Evolutionary conservation across 2,888 invertebrate species (phyloP), one percentile per base, ranked within the genome.

Genomic region (Alentia gelatinosa): DNA sequence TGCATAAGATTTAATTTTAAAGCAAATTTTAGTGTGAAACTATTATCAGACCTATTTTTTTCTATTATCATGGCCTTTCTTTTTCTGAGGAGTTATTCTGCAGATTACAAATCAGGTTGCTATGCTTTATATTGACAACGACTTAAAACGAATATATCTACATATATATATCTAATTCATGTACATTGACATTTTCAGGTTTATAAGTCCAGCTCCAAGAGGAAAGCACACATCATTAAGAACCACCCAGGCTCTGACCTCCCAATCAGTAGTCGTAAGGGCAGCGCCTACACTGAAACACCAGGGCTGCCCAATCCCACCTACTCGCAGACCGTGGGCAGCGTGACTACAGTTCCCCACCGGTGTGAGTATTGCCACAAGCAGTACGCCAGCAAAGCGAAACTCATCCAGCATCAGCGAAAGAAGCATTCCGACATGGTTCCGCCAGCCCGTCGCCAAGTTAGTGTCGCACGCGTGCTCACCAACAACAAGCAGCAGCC

Each of bases 141-240:
- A n/a, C n/a, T n/a, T n/a, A n/a, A n/a, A n/a, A n/a, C n/a, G n/a
- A n/a, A n/a, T n/a, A n/a, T n/a, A n/a, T n/a, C n/a, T n/a, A n/a
- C n/a, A n/a, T n/a, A 35, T 39, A 84, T 84, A 37, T 37, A 35
- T 30, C 15, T 26, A 23, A 50, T 12, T 37, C 40, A 47, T 56
- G 23, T 42, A 15, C 47, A 12, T 42, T 42, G 9, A 12, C n/a
- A 12, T 12, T 12, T 68, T 23, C 79, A 79, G 83, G 83, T 97
- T 75, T 98, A 98, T 96, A 98, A 98, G 95, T 98, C 98, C 92
- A 98, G 98, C 94, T 97, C 98, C 90, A 98, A 98, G 95, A 97
- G 98, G 37, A 98, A 98, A 96, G 97, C 97, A 0, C 98, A 98
- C 95, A 98, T 98, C 92, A 96, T 97, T 93, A 97, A 97, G 95